Base-by-base conservation (phyloP, 2,888 invertebrate species). In the Ferdinandea cuprea region DNA sequence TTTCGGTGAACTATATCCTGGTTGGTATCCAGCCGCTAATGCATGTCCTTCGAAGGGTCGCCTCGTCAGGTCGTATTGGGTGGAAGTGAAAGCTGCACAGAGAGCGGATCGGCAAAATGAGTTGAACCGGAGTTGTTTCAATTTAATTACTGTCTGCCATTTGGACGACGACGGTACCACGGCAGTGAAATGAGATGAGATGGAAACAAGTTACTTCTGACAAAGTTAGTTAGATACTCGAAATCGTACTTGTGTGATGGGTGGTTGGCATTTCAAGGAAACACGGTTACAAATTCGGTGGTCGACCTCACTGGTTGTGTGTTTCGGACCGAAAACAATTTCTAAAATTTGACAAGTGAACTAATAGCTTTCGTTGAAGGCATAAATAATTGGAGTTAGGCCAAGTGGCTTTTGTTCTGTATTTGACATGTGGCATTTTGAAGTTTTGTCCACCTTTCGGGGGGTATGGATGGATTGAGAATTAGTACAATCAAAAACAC, bases 121-220 rank as follows among this genome's bases (percentile, higher is more conserved):
- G 61, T 48, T 30, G 32, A 54, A 72, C 58, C 46, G 46, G 48
- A 59, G 56, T 63, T 50, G 74, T 74, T 63, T 68, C 68, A 63
- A 74, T 80, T 80, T 80, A 80, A 80, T 80, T 68, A 80, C 76
- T 80, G 69, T 69, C 80, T 76, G 56, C 69, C 74, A 56, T 73
- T 74, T 25, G 56, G 48, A 74, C 42, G 74, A 68, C 21, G 48
- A 74, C 42, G 74, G 63, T 21, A 61, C 50, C 61, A 65, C n/a
- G n/a, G 46, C 52, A 37, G 73, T 44, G 59, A 61, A 73, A 73
- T 54, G 68, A 40, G 40, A 74, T 79, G 68, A 63, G 68, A 54
- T 48, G n/a, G 66, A 44, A 68, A 61, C 74, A 61, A 74, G 61
- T 63, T 59, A 80, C 68, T 68, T 56, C 68, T 61, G 50, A 66